Base-by-base conservation (phyloP, 2,797 vertebrate species). In the Odontamblyopus lacepedii region DNA sequence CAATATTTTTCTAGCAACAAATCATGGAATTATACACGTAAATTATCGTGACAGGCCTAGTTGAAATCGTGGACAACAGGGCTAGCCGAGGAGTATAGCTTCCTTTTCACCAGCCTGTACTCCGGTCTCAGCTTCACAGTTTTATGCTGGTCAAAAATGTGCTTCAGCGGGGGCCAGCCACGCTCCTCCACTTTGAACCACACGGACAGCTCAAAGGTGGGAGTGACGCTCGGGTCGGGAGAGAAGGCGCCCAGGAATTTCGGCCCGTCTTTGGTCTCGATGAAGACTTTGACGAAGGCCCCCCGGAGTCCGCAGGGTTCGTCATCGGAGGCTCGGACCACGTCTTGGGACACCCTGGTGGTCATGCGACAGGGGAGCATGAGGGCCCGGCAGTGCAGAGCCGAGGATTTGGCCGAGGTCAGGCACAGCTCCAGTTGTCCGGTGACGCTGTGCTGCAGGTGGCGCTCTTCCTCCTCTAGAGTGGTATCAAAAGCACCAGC, bases 251-350 rank as follows among this genome's bases (percentile, higher is more conserved):
- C 94, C 30, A 85, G 80, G 0, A 73, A 71, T 75, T 81, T 90
- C 18, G 91, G 78, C 12, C 77, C 75, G 0, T 88, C 84, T 63
- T 91, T 88, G 30, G 65, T 72, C 60, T 94, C 91, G 12, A 94
- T 62, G 11, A 86, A 92, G 27, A 95, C 41, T 6, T 71, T 62
- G 76, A 95, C 92, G 51, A 90, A 77, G 1, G 93, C 94, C 0
- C 94, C 94, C 0, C 92, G 89, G 2, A 95, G 85, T 0, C 94
- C 94, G 0, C 94, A 95, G 0, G 94, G 94, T 80, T 95, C 94
- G 0, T 91, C 89, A 0, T 66, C 65, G 0, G 94, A 90, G 27
- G 81, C 78, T 9, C 35, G 76, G 71, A 92, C 66, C 66, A 95
- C 83, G n/a, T 93, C 92, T 27, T 81, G 78, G 11, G 89, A 88